Conservation (phyloP, 2,113 vertebrate genomes). For the Cyanocitta stelleri region DNA sequence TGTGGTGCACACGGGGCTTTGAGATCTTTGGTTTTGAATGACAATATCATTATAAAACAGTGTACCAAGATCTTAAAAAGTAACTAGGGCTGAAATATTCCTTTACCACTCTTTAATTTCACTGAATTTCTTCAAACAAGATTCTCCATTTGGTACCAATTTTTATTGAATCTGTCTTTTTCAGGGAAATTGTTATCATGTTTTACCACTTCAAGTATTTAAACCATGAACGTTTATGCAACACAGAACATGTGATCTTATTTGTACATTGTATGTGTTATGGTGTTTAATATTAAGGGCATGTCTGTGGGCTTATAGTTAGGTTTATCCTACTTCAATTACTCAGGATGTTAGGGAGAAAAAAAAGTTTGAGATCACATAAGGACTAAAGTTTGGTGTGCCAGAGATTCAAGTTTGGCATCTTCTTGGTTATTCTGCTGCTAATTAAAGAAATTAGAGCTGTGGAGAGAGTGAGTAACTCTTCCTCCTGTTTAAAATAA, state of each 20-base stretch:
- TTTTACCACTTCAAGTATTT: not conserved
- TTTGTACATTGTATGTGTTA: not conserved
- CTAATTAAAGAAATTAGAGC: not conserved
- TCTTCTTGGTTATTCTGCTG: not conserved
- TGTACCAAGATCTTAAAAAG: not conserved
- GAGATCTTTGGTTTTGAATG: not conserved
- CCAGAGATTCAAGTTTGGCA: not conserved
- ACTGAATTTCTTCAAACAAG: not conserved
- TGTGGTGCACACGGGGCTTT: not conserved
- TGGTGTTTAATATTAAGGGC: not conserved
- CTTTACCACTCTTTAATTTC: not conserved
- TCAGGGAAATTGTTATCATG: not conserved
- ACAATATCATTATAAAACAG: not conserved
- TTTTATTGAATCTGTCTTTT: not conserved
- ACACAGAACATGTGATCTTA: not conserved
- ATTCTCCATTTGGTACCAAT: not conserved
- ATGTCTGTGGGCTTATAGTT: not conserved
- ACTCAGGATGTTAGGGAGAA: not conserved
- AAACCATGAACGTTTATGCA: not conserved
- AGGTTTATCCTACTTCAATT: not conserved
- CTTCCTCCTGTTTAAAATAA: not conserved
- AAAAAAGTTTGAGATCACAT: not conserved
- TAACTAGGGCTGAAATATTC: not conserved
- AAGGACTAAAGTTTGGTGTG: not conserved
- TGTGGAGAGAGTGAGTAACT: not conserved